These are phyloP conservation scores for Lycaena phlaeas DNA, from an alignment of 2,888 invertebrate genomes.

Conservation along the genomic window DNA sequence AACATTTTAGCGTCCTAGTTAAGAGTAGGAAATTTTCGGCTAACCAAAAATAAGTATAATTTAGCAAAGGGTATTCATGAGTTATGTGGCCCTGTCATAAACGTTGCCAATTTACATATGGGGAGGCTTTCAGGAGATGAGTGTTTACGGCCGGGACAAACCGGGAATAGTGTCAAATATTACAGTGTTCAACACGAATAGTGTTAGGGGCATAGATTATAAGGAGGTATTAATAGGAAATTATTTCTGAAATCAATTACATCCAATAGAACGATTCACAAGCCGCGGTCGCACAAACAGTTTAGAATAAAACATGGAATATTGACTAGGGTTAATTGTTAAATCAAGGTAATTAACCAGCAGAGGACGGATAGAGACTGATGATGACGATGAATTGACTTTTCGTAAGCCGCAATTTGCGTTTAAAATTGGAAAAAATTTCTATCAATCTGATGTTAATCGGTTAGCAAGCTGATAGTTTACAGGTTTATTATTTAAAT, in stretches of 20 bases:
- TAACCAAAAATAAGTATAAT: slow-evolving; percentile 56
- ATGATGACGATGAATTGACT: too few species aligned
- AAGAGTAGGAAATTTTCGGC: slow-evolving; percentile 58
- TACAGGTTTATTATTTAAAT: too few species aligned
- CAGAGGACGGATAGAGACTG: too few species aligned
- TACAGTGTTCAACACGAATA: neutral
- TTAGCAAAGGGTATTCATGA: slow-evolving; percentile 48
- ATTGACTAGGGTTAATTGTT: too few species aligned
- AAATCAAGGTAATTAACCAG: too few species aligned
- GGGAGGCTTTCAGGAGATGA: slow-evolving; percentile 53
- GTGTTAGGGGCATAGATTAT: neutral
- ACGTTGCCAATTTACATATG: slow-evolving; percentile 58
- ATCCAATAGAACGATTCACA: neutral
- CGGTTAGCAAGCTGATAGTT: too few species aligned
- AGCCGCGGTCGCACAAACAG: too few species aligned
- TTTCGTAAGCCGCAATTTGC: too few species aligned
- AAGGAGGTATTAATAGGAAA: neutral
- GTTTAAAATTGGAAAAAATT: too few species aligned
- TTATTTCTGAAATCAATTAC: neutral
- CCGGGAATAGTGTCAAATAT: neutral
- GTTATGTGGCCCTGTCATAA: slow-evolving; percentile 38
- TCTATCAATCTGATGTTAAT: too few species aligned
- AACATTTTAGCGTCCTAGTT: slow-evolving; percentile 38
- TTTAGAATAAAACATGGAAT: too few species aligned
- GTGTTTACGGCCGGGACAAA: slow-evolving; percentile 44